These are phyloP conservation scores for Mesocentrotus franciscanus DNA, from an alignment of 53 echinoderm and acorn worm species.

Conservation along the genomic window DNA sequence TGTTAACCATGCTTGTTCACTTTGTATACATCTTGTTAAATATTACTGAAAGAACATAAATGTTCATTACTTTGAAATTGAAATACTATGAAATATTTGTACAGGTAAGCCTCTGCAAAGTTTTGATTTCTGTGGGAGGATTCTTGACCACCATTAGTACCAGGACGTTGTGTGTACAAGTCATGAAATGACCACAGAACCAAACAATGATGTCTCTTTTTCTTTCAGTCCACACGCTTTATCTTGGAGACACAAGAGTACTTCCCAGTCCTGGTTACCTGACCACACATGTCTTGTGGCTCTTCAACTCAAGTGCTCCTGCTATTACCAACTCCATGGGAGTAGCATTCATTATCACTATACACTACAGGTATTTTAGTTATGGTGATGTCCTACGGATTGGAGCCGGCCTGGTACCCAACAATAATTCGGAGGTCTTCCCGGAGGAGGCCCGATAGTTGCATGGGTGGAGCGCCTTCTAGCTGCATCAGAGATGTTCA, in stretches of 20 bases:
- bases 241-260: background rate
- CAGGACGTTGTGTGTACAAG: too few species aligned
- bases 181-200: too few species aligned
- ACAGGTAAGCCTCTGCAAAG: too few species aligned
- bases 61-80: too few species aligned
- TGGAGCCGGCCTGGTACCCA: background rate
- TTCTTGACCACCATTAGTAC: too few species aligned
- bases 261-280: background rate
- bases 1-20: too few species aligned
- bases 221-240: background rate
- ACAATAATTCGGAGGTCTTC: background rate
- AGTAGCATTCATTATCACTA: background rate
- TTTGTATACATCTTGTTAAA: too few species aligned
- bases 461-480: background rate
- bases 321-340: background rate
- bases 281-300: background rate
- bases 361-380: background rate
- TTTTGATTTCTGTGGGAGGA: too few species aligned
- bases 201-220: background rate
- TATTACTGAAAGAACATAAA: too few species aligned
- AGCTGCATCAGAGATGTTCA: slow-evolving; percentile 8
- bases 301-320: background rate
- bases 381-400: background rate
- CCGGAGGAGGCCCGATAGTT: background rate
- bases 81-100: too few species aligned